Conservation (phyloP, 2,888 invertebrate species). For the Rapana venosa region DNA sequence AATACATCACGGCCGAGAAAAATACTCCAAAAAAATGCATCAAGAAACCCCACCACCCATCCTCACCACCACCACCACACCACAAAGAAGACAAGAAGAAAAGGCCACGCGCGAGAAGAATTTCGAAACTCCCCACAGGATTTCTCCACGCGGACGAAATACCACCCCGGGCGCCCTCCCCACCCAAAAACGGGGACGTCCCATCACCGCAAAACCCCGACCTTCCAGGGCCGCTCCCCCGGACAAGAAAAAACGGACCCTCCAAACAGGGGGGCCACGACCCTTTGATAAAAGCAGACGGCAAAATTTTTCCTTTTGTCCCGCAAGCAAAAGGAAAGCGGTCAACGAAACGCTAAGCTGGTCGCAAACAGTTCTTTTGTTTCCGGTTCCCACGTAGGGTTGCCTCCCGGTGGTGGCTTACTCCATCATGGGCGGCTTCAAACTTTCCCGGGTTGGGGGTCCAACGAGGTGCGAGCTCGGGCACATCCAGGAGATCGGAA, state of each 20-base stretch:
- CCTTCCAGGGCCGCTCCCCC: neutral
- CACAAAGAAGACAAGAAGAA: too few relatives aligned
- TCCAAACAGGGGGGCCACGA: too few relatives aligned
- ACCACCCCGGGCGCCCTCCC: too few relatives aligned
- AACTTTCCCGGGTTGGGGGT: conserved; percentile 90
- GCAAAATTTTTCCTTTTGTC: neutral
- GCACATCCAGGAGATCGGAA: conserved; percentile 24
- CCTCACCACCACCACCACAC: too few relatives aligned
- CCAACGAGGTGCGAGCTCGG: conserved; percentile 50
- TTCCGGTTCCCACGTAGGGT: conserved; percentile 97
- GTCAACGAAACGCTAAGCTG: conserved; percentile 46
- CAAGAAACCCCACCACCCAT: too few relatives aligned
- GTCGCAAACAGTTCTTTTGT: conserved; percentile 85
- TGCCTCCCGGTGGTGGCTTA: conserved; percentile 94
- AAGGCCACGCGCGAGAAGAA: too few relatives aligned
- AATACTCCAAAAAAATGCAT: too few relatives aligned
- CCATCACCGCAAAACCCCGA: neutral
- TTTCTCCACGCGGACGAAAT: too few relatives aligned
- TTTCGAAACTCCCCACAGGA: too few relatives aligned
- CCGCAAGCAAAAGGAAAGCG: neutral
- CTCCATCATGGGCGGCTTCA: conserved; percentile 92
- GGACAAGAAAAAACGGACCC: too few relatives aligned
- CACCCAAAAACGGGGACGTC: too few relatives aligned
- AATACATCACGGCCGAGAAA: too few relatives aligned
- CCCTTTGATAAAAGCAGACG: neutral